phyloP scores from a whole-genome alignment of 2,888 invertebrate species.

The Brachynemurus nebulosus region DNA sequence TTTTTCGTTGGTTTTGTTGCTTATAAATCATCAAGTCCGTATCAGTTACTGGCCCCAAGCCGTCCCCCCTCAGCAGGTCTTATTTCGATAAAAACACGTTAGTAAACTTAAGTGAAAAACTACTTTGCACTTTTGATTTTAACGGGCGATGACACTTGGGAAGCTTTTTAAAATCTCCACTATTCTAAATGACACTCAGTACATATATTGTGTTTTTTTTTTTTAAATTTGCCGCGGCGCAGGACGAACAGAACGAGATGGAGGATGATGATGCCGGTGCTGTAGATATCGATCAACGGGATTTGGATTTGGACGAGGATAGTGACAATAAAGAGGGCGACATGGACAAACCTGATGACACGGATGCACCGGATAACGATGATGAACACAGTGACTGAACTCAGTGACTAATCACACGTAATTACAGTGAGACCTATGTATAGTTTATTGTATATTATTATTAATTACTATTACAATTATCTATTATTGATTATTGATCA shows the following conservation, averaged over 20 bases:
- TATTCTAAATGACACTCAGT: not conserved
- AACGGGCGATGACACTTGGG: no score
- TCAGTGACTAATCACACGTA: not conserved
- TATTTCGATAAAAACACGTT: no score
- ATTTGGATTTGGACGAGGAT: constrained; percentile 1
- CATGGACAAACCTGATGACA: constrained; percentile 2
- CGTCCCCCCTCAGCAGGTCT: no score
- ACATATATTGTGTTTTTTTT: no score
- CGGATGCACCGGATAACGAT: not conserved
- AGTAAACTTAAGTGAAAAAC: no score
- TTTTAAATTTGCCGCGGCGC: no score
- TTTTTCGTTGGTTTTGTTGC: no score
- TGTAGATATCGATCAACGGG: constrained; percentile 13
- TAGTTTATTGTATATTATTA: not conserved
- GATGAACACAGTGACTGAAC: constrained; percentile 1
- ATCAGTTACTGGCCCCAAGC: no score
- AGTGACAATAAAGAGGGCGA: constrained; percentile 3
- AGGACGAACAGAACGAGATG: constrained; percentile 3
- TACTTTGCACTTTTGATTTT: no score
- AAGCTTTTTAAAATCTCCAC: not conserved
- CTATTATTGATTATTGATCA: not conserved
- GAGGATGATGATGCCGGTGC: constrained; percentile 13
- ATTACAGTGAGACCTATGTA: not conserved
- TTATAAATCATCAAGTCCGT: no score
- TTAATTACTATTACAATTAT: not conserved